These are phyloP conservation scores for Ophion ellenae DNA, from an alignment of 2,888 invertebrate genomes.

Conservation along the genomic window DNA sequence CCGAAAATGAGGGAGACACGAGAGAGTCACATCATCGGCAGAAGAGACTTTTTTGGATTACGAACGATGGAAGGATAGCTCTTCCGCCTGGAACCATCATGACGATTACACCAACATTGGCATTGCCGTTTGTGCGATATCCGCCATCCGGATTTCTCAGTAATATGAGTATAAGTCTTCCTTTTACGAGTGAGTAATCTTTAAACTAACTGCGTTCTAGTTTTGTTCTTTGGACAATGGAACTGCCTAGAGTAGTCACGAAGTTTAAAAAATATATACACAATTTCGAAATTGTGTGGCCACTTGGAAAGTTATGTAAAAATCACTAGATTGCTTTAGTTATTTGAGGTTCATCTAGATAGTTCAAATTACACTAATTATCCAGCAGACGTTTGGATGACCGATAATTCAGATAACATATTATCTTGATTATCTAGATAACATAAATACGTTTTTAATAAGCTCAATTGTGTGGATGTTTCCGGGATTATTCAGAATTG, in stretches of 20 bases:
- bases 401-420: neutral
- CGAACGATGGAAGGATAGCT: slow-evolving; percentile 92
- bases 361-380: neutral
- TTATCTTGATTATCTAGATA: neutral
- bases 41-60: slow-evolving; percentile 93
- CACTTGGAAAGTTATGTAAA: too few species aligned
- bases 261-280: too few species aligned
- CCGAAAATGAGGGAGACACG: slow-evolving; percentile 57
- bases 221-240: neutral
- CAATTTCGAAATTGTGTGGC: too few species aligned
- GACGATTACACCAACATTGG: slow-evolving; percentile 91
- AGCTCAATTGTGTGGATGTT: neutral
- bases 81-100: slow-evolving; percentile 93
- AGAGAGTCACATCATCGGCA: slow-evolving; percentile 88
- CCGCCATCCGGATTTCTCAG: slow-evolving; percentile 94
- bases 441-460: neutral
- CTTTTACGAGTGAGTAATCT: slow-evolving; percentile 91
- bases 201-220: neutral
- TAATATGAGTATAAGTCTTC: slow-evolving; percentile 92
- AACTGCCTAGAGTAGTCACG: neutral
- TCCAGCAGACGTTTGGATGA: neutral
- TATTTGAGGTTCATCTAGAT: too few species aligned
- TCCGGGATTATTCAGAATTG: too few species aligned
- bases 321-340: too few species aligned
- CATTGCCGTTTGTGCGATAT: slow-evolving; percentile 92